These are phyloP conservation scores for Drosophila truncata DNA, from an alignment of 1,140 invertebrate species.

Conservation along the genomic window DNA sequence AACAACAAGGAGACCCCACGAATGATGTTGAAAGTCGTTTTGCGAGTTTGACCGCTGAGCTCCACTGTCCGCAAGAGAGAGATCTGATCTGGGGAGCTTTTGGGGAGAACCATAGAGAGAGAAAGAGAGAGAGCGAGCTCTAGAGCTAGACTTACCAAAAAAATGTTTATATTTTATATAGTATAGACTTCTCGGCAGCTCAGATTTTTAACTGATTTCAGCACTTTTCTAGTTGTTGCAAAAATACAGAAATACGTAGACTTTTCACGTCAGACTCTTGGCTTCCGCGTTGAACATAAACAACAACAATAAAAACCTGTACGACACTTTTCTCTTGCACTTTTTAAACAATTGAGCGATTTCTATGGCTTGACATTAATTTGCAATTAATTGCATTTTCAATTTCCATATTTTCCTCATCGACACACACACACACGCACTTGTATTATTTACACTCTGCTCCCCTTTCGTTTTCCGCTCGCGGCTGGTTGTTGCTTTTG, in stretches of 20 bases:
- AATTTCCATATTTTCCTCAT: slow-evolving; percentile 43
- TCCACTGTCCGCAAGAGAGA: slow-evolving; percentile 30
- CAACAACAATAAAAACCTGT: slow-evolving; percentile 13
- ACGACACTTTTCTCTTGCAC: slow-evolving; percentile 55
- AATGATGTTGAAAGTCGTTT: slow-evolving; percentile 85
- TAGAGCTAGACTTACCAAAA: slow-evolving; percentile 48
- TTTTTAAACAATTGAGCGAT: slow-evolving; percentile 54
- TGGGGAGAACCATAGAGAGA: not conserved
- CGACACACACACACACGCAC: slow-evolving; percentile 32
- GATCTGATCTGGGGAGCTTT: slow-evolving; percentile 15
- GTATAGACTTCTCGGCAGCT: slow-evolving; percentile 46
- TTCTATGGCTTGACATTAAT: slow-evolving; percentile 57
- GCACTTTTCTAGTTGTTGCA: slow-evolving; percentile 49
- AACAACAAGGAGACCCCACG: slow-evolving; percentile 28
- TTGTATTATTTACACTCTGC: slow-evolving; percentile 18
- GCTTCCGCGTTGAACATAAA: slow-evolving; percentile 38
- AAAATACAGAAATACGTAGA: slow-evolving; percentile 20
- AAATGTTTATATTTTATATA: slow-evolving; percentile 45
- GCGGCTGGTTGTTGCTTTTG: slow-evolving; percentile 55
- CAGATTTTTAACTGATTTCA: slow-evolving; percentile 52
- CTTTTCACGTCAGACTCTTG: slow-evolving; percentile 29
- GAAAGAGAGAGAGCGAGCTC: not conserved
- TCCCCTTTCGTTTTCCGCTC: slow-evolving; percentile 55
- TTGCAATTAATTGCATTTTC: slow-evolving; percentile 58
- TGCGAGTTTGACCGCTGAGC: slow-evolving; percentile 71